Evolutionary conservation across 2,797 vertebrate species (phyloP).

Genomic region (Yasuhikotakia modesta): DNA sequence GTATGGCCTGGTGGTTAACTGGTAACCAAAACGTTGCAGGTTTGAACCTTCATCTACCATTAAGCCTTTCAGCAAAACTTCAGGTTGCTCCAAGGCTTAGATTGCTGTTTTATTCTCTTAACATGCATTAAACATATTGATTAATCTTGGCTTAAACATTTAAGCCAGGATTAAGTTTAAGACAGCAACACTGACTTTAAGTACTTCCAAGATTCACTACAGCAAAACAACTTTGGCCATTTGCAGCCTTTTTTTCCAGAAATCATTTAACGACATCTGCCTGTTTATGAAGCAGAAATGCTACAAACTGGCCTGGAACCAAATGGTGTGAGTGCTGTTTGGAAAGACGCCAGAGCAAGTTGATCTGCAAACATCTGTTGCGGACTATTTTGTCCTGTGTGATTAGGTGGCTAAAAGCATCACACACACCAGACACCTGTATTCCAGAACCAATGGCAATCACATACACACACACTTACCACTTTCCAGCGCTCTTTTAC

Average conservation of each 20-base stretch:
- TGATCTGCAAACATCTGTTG: slow-evolving; percentile 27
- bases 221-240: neutral
- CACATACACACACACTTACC: slow-evolving; percentile 67
- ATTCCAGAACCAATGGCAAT: neutral
- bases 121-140: slow-evolving; percentile 4
- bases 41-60: neutral
- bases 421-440: slow-evolving; percentile 1
- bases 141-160: slow-evolving; percentile 12
- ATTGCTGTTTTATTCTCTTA: neutral
- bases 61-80: too few species aligned
- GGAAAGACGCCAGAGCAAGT: slow-evolving; percentile 11
- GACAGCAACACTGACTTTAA: slow-evolving; percentile 15
- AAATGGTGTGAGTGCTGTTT: slow-evolving; percentile 15
- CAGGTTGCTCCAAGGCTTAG: too few species aligned
- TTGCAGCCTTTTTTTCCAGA: neutral
- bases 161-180: neutral
- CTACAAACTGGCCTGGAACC: slow-evolving; percentile 28
- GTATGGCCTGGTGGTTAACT: neutral
- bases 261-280: slow-evolving; percentile 28
- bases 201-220: neutral
- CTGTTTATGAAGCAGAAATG: slow-evolving; percentile 17
- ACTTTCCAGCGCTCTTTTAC: slow-evolving; percentile 93
- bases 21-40: neutral
- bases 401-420: neutral
- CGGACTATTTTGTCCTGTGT: slow-evolving; percentile 5